Evolutionary conservation across 2,888 invertebrate genomes (phyloP).

Genomic region (Resseliella maxima): DNA sequence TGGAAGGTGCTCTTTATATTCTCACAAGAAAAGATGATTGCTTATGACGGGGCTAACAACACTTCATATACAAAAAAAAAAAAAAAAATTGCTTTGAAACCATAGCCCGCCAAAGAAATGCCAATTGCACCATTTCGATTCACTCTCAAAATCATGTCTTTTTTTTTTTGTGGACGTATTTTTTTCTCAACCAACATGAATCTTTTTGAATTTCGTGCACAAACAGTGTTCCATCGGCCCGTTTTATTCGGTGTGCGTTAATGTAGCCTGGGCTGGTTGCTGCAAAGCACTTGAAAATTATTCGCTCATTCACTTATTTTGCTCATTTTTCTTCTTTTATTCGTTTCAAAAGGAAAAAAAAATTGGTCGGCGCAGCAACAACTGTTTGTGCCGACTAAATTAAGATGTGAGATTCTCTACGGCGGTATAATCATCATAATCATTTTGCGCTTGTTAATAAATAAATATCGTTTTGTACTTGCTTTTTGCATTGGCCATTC

Average conservation of each 20-base stretch:
- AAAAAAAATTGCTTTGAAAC: conserved; percentile 13
- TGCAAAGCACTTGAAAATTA: conserved; percentile 34
- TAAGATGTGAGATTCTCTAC: conserved; percentile 55
- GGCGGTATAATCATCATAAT: conserved; percentile 54
- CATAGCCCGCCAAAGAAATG: conserved; percentile 32
- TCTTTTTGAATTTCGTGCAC: conserved; percentile 32
- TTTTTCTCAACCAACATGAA: background rate
- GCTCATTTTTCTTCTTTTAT: conserved; percentile 34
- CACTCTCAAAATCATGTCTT: background rate
- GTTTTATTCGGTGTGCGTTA: background rate
- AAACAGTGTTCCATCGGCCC: background rate
- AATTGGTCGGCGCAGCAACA: conserved; percentile 36
- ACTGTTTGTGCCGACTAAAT: conserved; percentile 24
- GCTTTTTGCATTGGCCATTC: background rate
- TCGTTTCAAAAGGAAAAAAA: background rate
- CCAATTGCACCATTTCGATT: background rate
- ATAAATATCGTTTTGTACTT: conserved; percentile 47
- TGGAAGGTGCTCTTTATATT: background rate
- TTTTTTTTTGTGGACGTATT: background rate
- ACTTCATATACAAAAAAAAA: background rate
- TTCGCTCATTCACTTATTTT: conserved; percentile 37
- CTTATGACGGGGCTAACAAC: conserved; percentile 3
- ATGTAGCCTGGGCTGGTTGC: background rate
- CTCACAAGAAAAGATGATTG: background rate
- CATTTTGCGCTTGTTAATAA: conserved; percentile 55